A percentile compares a stretch with the other conserved stretches of the same genome.
Evolutionary conservation across 1,140 invertebrate species (phyloP).

Genomic region (Anastrepha obliqua): DNA sequence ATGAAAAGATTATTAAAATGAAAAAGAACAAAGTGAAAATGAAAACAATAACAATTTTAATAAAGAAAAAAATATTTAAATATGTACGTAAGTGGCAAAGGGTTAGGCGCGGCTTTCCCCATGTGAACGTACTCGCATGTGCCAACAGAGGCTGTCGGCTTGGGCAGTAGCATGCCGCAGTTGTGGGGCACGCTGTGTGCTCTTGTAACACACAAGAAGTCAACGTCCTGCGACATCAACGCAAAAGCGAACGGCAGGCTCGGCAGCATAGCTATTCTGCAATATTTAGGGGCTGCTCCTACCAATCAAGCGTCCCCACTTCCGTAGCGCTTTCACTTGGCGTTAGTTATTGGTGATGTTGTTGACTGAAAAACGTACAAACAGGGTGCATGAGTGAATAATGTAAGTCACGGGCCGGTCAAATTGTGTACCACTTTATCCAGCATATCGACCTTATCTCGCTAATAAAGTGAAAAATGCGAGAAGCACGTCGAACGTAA

Average conservation of each 20-base stretch:
- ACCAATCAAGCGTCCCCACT: neutral
- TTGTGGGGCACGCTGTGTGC: conserved; percentile 3
- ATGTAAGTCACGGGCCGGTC: too few species aligned
- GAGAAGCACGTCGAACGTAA: too few species aligned
- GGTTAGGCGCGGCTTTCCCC: too few species aligned
- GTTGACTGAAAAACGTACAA: conserved; percentile 13
- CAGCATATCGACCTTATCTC: too few species aligned
- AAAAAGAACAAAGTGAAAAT: conserved; percentile 32
- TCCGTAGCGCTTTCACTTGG: conserved; percentile 33
- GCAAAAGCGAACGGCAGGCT: conserved; percentile 13
- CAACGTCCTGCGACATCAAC: conserved; percentile 41
- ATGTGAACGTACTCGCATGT: too few species aligned
- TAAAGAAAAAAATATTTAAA: neutral
- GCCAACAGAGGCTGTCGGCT: neutral
- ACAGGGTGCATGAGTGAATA: neutral
- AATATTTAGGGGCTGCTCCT: conserved; percentile 2
- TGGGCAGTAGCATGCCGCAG: neutral
- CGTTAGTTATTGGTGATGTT: conserved; percentile 40
- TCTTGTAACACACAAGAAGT: conserved; percentile 6
- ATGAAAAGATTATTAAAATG: conserved; percentile 48
- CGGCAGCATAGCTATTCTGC: neutral
- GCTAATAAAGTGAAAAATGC: too few species aligned
- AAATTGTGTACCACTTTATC: too few species aligned
- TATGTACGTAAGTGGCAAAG: too few species aligned
- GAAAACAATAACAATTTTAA: conserved; percentile 49